Percentiles rank a stretch among this genome's conserved stretches.
These are phyloP conservation scores for Ceratina australensis DNA, from an alignment of 1,140 invertebrate genomes.

Conservation along the genomic window DNA sequence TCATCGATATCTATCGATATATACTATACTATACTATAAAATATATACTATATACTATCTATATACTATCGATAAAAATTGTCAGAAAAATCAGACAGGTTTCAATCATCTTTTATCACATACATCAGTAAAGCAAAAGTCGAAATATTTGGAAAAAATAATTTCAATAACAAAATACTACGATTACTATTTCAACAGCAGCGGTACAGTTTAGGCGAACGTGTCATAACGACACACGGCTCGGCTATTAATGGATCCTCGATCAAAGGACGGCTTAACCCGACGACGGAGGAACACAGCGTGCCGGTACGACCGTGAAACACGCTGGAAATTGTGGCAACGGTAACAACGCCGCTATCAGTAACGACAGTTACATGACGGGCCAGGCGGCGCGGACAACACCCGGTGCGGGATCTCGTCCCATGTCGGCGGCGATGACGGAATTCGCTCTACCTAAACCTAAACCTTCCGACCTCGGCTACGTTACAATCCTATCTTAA, in stretches of 20 bases:
- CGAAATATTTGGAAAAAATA: background rate
- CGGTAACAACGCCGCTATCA: conserved; percentile 30
- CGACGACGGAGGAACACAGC: conserved; percentile 39
- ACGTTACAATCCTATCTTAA: conserved; percentile 59
- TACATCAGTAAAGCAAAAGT: background rate
- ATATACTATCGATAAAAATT: too few relatives aligned
- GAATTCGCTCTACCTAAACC: conserved; percentile 39
- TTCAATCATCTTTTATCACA: too few relatives aligned
- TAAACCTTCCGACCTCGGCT: conserved; percentile 3
- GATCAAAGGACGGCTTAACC: conserved; percentile 58
- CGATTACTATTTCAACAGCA: background rate
- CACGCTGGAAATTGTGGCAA: conserved; percentile 54
- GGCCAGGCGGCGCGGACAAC: conserved; percentile 26
- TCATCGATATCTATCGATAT: too few relatives aligned
- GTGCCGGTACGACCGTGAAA: conserved; percentile 52
- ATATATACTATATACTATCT: too few relatives aligned
- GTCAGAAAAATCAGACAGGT: background rate
- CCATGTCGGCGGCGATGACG: conserved; percentile 30
- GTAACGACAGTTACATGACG: conserved; percentile 35
- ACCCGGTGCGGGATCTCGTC: background rate
- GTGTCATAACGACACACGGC: conserved; percentile 49
- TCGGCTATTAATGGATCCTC: conserved; percentile 59
- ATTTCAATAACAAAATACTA: background rate
- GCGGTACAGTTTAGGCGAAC: too few relatives aligned
- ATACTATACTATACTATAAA: too few relatives aligned